Percentiles rank a stretch among this genome's conserved stretches.
Conservation (phyloP, 1,140 invertebrate species). For the Arctopsyche grandis region DNA sequence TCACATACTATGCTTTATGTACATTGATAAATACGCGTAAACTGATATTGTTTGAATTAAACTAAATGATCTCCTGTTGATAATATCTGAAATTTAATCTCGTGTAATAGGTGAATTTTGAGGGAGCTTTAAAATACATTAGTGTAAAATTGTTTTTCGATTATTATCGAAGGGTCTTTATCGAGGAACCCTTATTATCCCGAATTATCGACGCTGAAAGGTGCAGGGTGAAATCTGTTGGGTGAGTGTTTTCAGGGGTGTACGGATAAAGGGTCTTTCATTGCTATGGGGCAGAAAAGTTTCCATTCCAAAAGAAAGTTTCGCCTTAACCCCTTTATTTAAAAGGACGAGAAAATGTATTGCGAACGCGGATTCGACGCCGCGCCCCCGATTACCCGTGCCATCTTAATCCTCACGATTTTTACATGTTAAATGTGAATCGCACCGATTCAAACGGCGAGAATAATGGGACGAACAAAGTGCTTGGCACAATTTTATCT, state of each 20-base stretch:
- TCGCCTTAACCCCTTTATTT: constrained; percentile 35
- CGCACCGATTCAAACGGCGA: no score
- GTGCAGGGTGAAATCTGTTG: constrained; percentile 1
- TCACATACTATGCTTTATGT: no score
- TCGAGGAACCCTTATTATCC: constrained; percentile 28
- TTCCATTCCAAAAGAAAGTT: constrained; percentile 30
- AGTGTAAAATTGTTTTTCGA: constrained; percentile 35
- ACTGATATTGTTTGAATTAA: no score
- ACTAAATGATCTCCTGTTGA: no score
- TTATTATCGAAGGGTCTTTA: constrained; percentile 29
- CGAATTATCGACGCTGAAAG: constrained; percentile 35
- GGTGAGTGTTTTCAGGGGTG: constrained; percentile 17
- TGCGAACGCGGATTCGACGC: neutral
- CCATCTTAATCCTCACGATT: no score
- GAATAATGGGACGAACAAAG: no score
- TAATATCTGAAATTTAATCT: no score
- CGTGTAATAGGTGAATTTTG: neutral
- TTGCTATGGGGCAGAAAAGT: constrained; percentile 33
- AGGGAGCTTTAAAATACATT: constrained; percentile 13
- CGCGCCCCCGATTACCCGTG: no score
- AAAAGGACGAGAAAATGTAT: neutral
- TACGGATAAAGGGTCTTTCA: constrained; percentile 36
- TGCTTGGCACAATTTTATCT: no score
- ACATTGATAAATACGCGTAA: no score
- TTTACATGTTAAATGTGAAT: no score